phyloP scores from a whole-genome alignment of 2,797 vertebrate species.

The Sebastes trivittatus region DNA sequence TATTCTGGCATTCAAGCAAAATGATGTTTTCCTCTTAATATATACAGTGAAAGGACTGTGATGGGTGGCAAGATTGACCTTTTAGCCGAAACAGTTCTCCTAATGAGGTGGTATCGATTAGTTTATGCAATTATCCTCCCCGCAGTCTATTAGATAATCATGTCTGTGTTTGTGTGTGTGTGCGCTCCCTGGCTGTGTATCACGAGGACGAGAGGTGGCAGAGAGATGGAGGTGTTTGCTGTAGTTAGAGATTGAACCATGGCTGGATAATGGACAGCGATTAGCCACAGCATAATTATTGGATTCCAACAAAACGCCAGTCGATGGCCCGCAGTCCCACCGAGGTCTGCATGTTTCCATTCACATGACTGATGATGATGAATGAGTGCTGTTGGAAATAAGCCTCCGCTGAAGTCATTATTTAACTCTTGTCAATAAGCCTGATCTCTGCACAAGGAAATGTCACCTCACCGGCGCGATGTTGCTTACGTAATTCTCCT shows the following conservation, averaged over 20 bases:
- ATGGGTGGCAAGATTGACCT: slow-evolving; percentile 53
- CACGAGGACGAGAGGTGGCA: slow-evolving; percentile 10
- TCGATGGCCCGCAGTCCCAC: background rate
- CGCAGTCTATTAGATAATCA: slow-evolving; percentile 63
- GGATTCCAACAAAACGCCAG: slow-evolving; percentile 42
- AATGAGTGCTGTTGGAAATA: slow-evolving; percentile 14
- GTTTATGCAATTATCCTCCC: slow-evolving; percentile 71
- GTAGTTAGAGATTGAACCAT: slow-evolving; percentile 25
- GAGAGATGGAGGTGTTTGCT: slow-evolving; percentile 25
- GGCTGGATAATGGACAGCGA: slow-evolving; percentile 50
- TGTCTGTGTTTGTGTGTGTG: slow-evolving; percentile 33
- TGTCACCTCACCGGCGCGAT: background rate
- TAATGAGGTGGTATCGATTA: slow-evolving; percentile 71
- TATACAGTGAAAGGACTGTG: slow-evolving; percentile 14
- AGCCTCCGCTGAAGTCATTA: background rate
- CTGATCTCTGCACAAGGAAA: slow-evolving; percentile 8
- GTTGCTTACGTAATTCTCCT: background rate
- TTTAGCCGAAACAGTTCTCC: slow-evolving; percentile 49
- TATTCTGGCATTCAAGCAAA: background rate
- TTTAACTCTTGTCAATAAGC: background rate
- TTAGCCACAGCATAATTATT: slow-evolving; percentile 60
- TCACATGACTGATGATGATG: slow-evolving; percentile 14
- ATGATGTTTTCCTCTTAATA: slow-evolving; percentile 11
- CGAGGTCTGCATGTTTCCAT: slow-evolving; percentile 23
- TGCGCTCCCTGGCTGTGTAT: background rate